A percentile compares a stretch with the other conserved stretches of the same genome.
phyloP scores from a whole-genome alignment of 2,888 invertebrate species.

The Prenolepis imparis region DNA sequence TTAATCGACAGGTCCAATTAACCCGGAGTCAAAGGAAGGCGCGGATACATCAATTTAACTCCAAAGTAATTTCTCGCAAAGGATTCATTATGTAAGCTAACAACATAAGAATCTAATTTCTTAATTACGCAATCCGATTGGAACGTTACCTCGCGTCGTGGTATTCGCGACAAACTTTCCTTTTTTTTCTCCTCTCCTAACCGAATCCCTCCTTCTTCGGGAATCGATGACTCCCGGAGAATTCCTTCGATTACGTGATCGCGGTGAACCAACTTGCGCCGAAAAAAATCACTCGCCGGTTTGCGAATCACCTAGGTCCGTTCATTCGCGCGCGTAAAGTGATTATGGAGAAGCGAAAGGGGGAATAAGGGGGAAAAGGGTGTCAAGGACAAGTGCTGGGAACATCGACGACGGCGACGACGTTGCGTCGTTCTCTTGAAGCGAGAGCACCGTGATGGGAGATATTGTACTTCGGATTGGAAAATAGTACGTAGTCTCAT shows the following conservation, averaged over 20 bases:
- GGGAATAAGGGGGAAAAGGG: slow-evolving; percentile 71
- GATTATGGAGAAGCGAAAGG: slow-evolving; percentile 31
- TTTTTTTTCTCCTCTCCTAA: slow-evolving; percentile 57
- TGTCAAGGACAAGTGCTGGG: slow-evolving; percentile 82
- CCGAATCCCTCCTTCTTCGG: neutral
- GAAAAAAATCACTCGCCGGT: slow-evolving; percentile 77
- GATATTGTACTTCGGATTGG: slow-evolving; percentile 67
- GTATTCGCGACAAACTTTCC: slow-evolving; percentile 68
- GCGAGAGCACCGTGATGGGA: slow-evolving; percentile 39
- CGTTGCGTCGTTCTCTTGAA: neutral
- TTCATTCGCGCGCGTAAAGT: slow-evolving; percentile 60
- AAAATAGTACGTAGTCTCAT: slow-evolving; percentile 66
- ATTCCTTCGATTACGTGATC: neutral
- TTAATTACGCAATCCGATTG: slow-evolving; percentile 66
- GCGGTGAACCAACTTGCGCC: slow-evolving; percentile 25
- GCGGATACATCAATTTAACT: neutral
- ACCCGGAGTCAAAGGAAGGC: neutral
- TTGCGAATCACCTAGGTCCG: slow-evolving; percentile 67
- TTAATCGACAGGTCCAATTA: slow-evolving; percentile 21
- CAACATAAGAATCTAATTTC: slow-evolving; percentile 72
- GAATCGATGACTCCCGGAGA: neutral
- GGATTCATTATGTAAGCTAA: slow-evolving; percentile 67
- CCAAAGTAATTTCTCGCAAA: slow-evolving; percentile 53
- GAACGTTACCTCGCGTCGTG: slow-evolving; percentile 31
- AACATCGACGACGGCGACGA: slow-evolving; percentile 38